Evolutionary conservation across 2,888 invertebrate genomes (phyloP).

Genomic region (Lucinisca nassula): DNA sequence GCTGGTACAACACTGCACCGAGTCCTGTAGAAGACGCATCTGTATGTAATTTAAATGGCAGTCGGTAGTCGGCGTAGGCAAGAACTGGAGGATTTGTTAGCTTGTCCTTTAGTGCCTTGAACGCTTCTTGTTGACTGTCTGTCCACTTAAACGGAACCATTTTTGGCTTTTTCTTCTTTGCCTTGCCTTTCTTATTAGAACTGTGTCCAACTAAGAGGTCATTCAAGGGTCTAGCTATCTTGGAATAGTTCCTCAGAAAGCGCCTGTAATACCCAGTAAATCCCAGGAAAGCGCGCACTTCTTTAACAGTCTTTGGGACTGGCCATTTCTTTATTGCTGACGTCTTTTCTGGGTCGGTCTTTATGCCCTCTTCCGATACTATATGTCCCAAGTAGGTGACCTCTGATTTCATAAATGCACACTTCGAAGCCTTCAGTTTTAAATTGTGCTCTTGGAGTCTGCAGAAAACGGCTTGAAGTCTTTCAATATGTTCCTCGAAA

Average conservation of each 20-base stretch:
- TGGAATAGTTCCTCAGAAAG: no score
- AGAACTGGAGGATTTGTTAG: not conserved
- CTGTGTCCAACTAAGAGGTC: not conserved
- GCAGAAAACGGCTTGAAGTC: not conserved
- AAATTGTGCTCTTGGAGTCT: not conserved
- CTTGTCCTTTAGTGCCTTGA: not conserved
- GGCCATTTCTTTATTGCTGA: not conserved
- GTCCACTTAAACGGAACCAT: not conserved
- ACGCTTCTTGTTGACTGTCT: not conserved
- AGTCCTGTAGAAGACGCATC: not conserved
- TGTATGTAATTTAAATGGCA: not conserved
- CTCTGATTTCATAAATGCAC: not conserved
- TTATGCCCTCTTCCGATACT: not conserved
- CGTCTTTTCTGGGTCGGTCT: not conserved
- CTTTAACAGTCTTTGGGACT: not conserved
- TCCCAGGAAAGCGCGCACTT: not conserved
- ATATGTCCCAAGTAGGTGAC: not conserved
- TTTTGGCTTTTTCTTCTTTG: not conserved
- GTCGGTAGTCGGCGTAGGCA: not conserved
- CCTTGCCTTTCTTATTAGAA: not conserved
- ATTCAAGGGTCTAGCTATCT: not conserved
- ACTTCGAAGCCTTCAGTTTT: not conserved
- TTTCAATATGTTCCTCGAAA: not conserved
- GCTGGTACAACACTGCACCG: not conserved
- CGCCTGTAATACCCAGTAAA: not conserved